phyloP scores from a whole-genome alignment of 2,113 vertebrate genomes.

The Myodes glareolus region DNA sequence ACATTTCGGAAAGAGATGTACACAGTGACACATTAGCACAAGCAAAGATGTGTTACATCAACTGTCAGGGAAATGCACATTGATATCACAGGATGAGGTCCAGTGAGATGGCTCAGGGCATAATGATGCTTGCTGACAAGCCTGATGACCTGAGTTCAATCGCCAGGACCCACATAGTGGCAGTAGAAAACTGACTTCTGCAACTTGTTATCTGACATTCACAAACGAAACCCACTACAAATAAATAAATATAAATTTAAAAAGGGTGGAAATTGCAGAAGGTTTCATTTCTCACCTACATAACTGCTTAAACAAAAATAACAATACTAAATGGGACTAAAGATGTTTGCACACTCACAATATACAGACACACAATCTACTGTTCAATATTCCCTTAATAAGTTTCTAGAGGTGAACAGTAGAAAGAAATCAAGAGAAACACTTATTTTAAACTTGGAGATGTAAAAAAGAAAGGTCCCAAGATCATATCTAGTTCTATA shows the following conservation, averaged over 20 bases:
- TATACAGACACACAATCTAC: not conserved
- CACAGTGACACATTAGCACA: not conserved
- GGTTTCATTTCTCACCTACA: not conserved
- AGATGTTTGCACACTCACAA: not conserved
- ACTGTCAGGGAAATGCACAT: not conserved
- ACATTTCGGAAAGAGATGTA: not conserved
- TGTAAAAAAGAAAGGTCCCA: not conserved
- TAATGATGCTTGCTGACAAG: not conserved
- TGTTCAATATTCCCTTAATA: not conserved
- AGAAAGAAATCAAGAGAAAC: not conserved
- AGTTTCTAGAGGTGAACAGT: not conserved
- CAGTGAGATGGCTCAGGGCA: not conserved
- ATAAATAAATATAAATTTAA: not conserved
- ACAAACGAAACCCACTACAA: not conserved
- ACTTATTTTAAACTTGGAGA: not conserved
- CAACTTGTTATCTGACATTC: not conserved
- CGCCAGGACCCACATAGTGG: not conserved
- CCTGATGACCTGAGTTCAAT: not conserved
- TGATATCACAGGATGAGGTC: not conserved
- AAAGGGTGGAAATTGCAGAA: not conserved
- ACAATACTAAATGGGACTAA: not conserved
- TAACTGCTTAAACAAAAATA: constrained; percentile 36
- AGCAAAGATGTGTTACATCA: not conserved
- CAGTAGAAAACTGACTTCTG: not conserved
- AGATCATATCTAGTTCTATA: not conserved